These are phyloP conservation scores for Pedetes capensis DNA, from an alignment of 2,113 vertebrate species.

Conservation along the genomic window DNA sequence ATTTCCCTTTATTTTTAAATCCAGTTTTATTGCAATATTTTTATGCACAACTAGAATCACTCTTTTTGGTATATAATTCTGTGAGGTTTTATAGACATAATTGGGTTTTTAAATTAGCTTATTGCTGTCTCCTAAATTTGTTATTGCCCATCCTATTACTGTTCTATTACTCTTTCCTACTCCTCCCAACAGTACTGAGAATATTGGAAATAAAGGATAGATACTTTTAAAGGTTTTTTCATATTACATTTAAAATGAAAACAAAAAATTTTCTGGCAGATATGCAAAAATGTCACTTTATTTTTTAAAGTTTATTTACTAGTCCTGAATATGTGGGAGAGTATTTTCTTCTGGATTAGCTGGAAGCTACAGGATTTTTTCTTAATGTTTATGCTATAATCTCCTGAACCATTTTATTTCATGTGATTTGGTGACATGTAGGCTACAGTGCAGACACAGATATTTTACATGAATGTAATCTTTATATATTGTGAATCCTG, in stretches of 20 bases:
- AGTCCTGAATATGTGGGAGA: background rate
- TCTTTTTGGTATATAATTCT: background rate
- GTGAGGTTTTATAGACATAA: background rate
- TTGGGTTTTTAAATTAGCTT: background rate
- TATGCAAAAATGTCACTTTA: background rate
- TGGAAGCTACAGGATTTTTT: background rate
- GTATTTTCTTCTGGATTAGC: constrained; percentile 9
- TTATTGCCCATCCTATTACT: background rate
- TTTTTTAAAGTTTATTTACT: constrained; percentile 18
- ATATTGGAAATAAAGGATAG: background rate
- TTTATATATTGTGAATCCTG: background rate
- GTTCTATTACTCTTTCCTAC: background rate
- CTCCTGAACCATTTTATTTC: background rate
- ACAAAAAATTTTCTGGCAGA: background rate
- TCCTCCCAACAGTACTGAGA: background rate
- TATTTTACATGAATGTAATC: background rate
- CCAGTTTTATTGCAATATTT: background rate
- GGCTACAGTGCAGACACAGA: background rate
- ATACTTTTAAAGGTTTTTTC: background rate
- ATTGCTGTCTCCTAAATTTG: background rate
- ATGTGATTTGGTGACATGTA: background rate
- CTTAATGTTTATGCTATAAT: background rate
- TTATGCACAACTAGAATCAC: background rate
- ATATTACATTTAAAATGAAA: background rate
- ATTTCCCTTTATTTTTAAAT: background rate